Evolutionary conservation across 2,113 vertebrate genomes (phyloP).

Genomic region (Indicator indicator): DNA sequence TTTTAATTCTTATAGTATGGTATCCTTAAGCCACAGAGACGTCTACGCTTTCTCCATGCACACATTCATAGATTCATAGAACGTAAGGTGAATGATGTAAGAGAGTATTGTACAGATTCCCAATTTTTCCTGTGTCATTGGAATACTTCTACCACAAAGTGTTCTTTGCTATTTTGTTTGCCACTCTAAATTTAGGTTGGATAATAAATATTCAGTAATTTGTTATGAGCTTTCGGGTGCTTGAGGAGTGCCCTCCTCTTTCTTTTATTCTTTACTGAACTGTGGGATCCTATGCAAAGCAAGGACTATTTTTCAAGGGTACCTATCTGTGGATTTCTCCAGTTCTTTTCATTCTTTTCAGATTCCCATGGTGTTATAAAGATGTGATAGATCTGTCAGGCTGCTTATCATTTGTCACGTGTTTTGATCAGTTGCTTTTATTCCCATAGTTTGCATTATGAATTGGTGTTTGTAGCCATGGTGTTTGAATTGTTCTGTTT

Average conservation of each 20-base stretch:
- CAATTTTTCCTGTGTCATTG: neutral
- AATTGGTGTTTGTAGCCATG: neutral
- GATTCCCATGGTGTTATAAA: neutral
- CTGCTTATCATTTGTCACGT: neutral
- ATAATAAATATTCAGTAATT: neutral
- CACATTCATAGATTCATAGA: no score
- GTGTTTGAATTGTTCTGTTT: neutral
- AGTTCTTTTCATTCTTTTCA: neutral
- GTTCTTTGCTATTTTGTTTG: neutral
- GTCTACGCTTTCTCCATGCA: neutral
- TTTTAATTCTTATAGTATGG: neutral
- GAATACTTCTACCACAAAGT: neutral
- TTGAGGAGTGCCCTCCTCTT: neutral
- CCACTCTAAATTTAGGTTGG: neutral
- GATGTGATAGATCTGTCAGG: neutral
- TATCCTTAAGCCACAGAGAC: neutral
- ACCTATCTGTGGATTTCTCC: neutral
- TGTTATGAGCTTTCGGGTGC: neutral
- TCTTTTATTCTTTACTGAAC: neutral
- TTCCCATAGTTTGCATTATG: neutral
- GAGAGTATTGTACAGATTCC: neutral
- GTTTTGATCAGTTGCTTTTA: neutral
- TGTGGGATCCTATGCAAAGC: neutral
- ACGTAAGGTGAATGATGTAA: neutral
- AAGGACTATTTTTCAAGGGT: neutral